These are phyloP conservation scores for Ptiloglossa arizonensis DNA, from an alignment of 1,140 invertebrate genomes.

Conservation along the genomic window DNA sequence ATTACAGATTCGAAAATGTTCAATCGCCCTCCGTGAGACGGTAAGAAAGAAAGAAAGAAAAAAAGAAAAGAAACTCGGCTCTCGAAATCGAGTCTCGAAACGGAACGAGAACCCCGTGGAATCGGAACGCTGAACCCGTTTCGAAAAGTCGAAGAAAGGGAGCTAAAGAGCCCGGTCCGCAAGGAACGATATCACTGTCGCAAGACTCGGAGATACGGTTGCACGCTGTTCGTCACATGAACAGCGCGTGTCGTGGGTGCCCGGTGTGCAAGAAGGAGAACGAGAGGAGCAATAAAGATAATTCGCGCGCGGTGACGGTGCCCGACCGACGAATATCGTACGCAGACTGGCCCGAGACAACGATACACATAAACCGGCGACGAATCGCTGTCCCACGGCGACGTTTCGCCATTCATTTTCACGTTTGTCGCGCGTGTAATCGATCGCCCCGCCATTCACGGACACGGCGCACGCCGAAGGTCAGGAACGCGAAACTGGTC, in stretches of 20 bases:
- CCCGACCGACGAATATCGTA: slow-evolving; percentile 15
- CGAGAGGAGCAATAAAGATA: slow-evolving; percentile 53
- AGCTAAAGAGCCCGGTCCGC: too few relatives aligned
- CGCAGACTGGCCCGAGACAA: background rate
- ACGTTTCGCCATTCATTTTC: slow-evolving; percentile 2
- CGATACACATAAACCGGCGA: slow-evolving; percentile 7
- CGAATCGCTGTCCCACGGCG: background rate
- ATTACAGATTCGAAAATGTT: too few relatives aligned
- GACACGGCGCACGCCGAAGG: background rate
- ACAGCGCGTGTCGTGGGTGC: slow-evolving; percentile 37
- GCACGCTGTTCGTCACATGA: slow-evolving; percentile 35
- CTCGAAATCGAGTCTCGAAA: too few relatives aligned
- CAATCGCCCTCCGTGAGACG: too few relatives aligned
- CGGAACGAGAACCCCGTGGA: background rate
- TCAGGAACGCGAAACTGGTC: background rate
- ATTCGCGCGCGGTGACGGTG: slow-evolving; percentile 23
- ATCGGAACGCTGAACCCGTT: background rate
- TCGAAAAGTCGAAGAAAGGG: background rate
- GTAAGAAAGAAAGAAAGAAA: too few relatives aligned
- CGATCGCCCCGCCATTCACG: slow-evolving; percentile 6
- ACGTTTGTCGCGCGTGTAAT: background rate
- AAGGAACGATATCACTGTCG: slow-evolving; percentile 16
- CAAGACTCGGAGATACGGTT: slow-evolving; percentile 23
- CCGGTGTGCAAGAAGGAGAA: slow-evolving; percentile 22
- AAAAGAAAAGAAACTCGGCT: too few relatives aligned